Conservation (phyloP, 2,113 vertebrate genomes). For the Mohoua ochrocephala region DNA sequence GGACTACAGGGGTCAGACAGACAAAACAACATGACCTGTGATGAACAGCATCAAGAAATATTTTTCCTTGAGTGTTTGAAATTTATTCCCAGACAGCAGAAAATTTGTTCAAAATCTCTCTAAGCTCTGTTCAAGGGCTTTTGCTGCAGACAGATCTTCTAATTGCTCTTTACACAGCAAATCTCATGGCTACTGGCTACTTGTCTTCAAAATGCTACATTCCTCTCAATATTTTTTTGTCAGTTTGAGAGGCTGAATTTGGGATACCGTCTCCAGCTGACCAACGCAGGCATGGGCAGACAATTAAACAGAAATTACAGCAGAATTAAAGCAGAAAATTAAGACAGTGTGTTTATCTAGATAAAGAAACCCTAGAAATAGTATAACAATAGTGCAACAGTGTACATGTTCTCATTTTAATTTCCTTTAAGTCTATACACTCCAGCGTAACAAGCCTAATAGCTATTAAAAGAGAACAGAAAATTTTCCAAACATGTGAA, state of each 20-base stretch:
- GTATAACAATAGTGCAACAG: background rate
- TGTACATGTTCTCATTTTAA: slow-evolving; percentile 39
- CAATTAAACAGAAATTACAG: background rate
- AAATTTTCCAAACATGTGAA: slow-evolving; percentile 45
- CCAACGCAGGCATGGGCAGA: background rate
- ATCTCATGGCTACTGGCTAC: background rate
- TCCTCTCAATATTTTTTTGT: background rate
- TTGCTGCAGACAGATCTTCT: background rate
- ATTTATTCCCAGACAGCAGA: background rate
- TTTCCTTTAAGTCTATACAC: slow-evolving; percentile 46
- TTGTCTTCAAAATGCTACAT: background rate
- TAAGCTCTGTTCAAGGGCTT: background rate
- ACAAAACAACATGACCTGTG: background rate
- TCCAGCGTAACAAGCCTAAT: slow-evolving; percentile 5
- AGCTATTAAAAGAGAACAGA: slow-evolving; percentile 60
- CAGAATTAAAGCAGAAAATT: too few species aligned
- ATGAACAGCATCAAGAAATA: background rate
- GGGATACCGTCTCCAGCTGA: background rate
- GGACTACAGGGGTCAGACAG: background rate
- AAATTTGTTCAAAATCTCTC: background rate
- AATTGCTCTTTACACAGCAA: background rate
- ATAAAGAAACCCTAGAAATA: background rate
- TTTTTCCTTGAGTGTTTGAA: background rate
- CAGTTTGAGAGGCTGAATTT: background rate
- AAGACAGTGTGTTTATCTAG: background rate